Conservation (phyloP, 2,888 invertebrate genomes). For the Hydraecia micacea region DNA sequence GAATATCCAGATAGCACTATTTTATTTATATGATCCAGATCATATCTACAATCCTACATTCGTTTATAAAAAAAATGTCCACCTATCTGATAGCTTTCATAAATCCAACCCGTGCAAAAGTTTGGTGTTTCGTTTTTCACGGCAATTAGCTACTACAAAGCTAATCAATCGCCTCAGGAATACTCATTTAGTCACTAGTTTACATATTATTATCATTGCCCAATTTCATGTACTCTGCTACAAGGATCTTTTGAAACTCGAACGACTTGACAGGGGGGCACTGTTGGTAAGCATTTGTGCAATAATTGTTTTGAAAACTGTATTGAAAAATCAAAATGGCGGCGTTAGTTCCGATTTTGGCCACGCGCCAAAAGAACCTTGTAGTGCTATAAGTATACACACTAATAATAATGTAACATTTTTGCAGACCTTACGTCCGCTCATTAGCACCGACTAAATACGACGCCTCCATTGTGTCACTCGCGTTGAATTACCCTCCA, state of each 20-base stretch:
- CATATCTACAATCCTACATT: too few species aligned
- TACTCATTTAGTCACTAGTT: too few species aligned
- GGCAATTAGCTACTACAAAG: too few species aligned
- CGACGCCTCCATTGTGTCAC: conserved; percentile 29
- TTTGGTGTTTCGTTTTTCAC: too few species aligned
- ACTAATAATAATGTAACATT: background rate
- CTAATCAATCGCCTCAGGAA: too few species aligned
- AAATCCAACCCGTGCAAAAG: too few species aligned
- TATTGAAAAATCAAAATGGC: background rate
- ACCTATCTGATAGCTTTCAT: background rate
- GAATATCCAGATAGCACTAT: background rate
- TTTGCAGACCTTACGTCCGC: conserved; percentile 42
- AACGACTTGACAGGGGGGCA: too few species aligned
- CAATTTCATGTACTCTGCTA: too few species aligned
- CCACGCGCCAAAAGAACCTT: background rate
- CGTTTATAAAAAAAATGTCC: too few species aligned
- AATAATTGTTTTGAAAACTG: background rate
- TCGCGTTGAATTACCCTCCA: conserved; percentile 23
- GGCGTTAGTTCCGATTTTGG: background rate
- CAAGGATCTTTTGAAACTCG: background rate
- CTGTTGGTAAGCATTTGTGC: background rate
- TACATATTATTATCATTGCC: too few species aligned
- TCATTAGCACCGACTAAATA: conserved; percentile 41
- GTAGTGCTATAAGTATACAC: too few species aligned
- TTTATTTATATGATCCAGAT: background rate